These are phyloP conservation scores for Clepsis dumicolana DNA, from an alignment of 2,888 invertebrate species.

Conservation along the genomic window DNA sequence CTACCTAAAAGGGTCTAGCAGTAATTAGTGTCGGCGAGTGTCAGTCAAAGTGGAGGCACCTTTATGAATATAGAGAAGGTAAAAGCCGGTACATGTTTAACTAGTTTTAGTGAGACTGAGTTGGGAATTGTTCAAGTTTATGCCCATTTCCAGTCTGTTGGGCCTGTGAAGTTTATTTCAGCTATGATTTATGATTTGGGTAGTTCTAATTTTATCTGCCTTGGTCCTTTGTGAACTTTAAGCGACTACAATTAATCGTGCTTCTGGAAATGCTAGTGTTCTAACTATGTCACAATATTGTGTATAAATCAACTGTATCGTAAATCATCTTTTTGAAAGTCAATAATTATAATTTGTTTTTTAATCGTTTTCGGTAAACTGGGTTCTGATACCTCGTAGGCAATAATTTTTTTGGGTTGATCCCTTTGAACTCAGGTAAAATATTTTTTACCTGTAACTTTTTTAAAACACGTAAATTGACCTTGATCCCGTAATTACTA, in stretches of 20 bases:
- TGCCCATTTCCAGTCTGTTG: conserved; percentile 14
- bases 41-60: conserved; percentile 39
- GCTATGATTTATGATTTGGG: not conserved
- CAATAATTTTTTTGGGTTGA: conserved; percentile 36
- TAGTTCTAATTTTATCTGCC: not conserved
- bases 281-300: not conserved
- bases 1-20: conserved; percentile 29
- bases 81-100: conserved; percentile 33
- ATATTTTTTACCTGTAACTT: conserved; percentile 24
- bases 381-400: conserved; percentile 7
- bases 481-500: conserved; percentile 27
- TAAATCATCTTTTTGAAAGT: conserved; percentile 1
- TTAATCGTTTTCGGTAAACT: conserved; percentile 22
- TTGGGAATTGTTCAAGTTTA: conserved; percentile 32
- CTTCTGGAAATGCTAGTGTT: not conserved
- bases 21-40: conserved; percentile 40
- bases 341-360: conserved; percentile 28
- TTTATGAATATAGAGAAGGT: conserved; percentile 41
- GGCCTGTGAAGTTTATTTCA: conserved; percentile 5
- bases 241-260: not conserved
- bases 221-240: no score
- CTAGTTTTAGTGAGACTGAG: conserved; percentile 16
- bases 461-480: conserved; percentile 21
- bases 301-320: conserved; percentile 25
- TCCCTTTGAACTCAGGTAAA: conserved; percentile 32